Conservation (phyloP, 2,113 vertebrate species). For the Anarrhichthys ocellatus region DNA sequence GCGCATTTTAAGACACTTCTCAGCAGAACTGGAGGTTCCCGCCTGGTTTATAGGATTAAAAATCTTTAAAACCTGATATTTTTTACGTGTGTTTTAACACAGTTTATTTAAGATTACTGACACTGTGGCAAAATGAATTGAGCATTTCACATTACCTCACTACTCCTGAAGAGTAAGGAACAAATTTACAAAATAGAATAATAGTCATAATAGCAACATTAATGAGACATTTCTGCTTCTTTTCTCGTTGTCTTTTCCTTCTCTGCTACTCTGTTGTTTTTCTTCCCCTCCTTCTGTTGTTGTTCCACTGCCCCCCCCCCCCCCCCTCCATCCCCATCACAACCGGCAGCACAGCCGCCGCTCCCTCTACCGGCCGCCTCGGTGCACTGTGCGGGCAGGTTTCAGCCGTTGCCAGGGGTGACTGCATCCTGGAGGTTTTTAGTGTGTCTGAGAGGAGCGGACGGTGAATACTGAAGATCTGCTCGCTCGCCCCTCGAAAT, state of each 20-base stretch:
- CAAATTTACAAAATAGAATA: neutral
- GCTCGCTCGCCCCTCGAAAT: neutral
- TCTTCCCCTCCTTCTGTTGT: neutral
- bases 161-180: neutral
- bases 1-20: too few relatives aligned
- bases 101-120: neutral
- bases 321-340: slow-evolving; percentile 15
- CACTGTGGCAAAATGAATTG: neutral
- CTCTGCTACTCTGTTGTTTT: neutral
- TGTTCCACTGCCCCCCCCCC: neutral
- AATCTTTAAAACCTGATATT: neutral
- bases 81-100: neutral
- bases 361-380: slow-evolving; percentile 64
- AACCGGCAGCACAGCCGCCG: slow-evolving; percentile 19
- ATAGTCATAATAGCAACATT: too few relatives aligned
- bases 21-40: too few relatives aligned
- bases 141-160: neutral
- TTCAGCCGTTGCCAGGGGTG: slow-evolving; percentile 61
- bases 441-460: slow-evolving; percentile 37
- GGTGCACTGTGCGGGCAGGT: slow-evolving; percentile 13
- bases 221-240: neutral
- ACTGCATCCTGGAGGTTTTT: slow-evolving; percentile 50
- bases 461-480: slow-evolving; percentile 21
- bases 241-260: neutral
- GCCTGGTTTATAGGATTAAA: too few relatives aligned